Conservation (phyloP, 2,888 invertebrate genomes). For the Ephialtes manifestator region DNA sequence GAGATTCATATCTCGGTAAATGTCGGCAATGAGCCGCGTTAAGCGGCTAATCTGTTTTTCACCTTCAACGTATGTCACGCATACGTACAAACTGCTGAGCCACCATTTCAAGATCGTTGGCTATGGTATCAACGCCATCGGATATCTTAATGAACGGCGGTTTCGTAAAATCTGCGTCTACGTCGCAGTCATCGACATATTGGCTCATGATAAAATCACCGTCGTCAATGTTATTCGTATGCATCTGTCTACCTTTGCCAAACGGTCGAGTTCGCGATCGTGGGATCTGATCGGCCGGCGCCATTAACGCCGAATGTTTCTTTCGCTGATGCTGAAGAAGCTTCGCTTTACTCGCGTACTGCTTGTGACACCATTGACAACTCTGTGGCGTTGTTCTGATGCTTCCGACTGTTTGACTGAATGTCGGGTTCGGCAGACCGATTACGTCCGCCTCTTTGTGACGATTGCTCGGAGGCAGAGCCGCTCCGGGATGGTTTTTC, state of each 20-base stretch:
- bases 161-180: constrained; percentile 78
- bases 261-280: constrained; percentile 81
- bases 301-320: constrained; percentile 87
- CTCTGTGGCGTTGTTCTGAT: constrained; percentile 90
- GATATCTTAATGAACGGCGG: constrained; percentile 80
- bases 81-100: constrained; percentile 83
- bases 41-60: constrained; percentile 60
- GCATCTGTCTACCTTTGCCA: constrained; percentile 70
- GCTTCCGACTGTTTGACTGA: constrained; percentile 91
- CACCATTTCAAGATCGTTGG: constrained; percentile 77
- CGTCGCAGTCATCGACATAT: constrained; percentile 76
- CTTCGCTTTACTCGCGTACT: constrained; percentile 94
- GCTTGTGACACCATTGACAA: constrained; percentile 94
- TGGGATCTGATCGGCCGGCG: constrained; percentile 84
- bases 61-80: constrained; percentile 84
- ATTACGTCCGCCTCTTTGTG: constrained; percentile 85
- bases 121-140: constrained; percentile 77
- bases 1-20: constrained; percentile 85
- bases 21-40: constrained; percentile 72
- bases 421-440: constrained; percentile 88
- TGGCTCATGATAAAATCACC: constrained; percentile 79
- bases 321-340: constrained; percentile 90
- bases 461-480: constrained; percentile 88
- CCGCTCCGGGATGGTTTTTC: constrained; percentile 93
- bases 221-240: constrained; percentile 65